Percentiles rank a stretch among this genome's conserved stretches.
Conservation (phyloP, 2,888 invertebrate genomes). For the Macrosiphum euphorbiae region DNA sequence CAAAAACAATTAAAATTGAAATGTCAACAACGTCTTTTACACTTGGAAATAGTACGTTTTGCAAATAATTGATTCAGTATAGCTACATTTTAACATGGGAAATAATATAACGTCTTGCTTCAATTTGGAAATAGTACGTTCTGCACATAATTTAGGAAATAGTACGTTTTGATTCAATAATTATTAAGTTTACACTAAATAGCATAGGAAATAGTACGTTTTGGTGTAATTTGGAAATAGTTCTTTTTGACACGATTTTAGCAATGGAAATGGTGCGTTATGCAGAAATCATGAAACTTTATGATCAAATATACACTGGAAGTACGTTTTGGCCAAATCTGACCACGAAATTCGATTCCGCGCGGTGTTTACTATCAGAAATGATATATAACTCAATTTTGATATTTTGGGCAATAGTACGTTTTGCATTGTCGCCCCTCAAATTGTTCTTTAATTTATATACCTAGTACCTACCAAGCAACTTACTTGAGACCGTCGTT, state of each 20-base stretch:
- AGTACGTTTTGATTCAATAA: conserved; percentile 4
- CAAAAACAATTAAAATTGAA: conserved; percentile 3
- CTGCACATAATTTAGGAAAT: conserved; percentile 8
- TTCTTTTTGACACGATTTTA: no score
- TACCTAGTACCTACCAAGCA: no score
- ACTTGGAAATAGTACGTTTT: conserved; percentile 20
- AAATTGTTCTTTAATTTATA: not conserved
- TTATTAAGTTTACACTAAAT: conserved; percentile 14
- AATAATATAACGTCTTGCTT: no score
- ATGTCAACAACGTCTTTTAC: not conserved
- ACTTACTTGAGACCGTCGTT: no score
- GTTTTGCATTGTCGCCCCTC: not conserved
- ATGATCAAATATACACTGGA: no score
- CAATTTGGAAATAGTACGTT: not conserved
- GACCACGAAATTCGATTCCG: not conserved
- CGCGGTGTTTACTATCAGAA: not conserved
- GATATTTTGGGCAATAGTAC: conserved; percentile 18
- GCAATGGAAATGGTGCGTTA: no score
- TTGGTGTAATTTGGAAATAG: no score
- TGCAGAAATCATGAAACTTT: no score
- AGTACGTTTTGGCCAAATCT: conserved; percentile 13
- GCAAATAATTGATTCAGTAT: not conserved
- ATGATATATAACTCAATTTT: not conserved
- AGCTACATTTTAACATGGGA: not conserved
- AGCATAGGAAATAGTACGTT: no score